Base-by-base conservation (phyloP, 2,888 invertebrate species). In the Crematogaster levior region DNA sequence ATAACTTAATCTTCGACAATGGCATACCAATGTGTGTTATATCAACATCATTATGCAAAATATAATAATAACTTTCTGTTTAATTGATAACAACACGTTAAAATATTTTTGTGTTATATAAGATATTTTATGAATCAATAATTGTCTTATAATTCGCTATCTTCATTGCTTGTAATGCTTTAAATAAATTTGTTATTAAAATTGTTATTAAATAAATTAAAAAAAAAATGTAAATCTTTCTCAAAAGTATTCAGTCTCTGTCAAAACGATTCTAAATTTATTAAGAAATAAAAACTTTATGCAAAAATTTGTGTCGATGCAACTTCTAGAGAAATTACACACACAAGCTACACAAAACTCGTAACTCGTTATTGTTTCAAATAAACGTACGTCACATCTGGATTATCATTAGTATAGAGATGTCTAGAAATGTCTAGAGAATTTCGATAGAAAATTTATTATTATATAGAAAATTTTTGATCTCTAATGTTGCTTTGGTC, bases 371-470 rank as follows among this genome's bases (percentile, higher is more conserved):
- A 24, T 15, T 30, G 43, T 48, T 63, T 58, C 9, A 61, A 74
- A 46, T 58, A 80, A 84, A 43, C 9, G 24, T 58, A 79, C 21
- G 61, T 70, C 56, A 65, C 51, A 56, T 61, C 48, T 10, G 18
- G 37, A 74, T 56, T 65, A 27, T 53, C 53, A 74, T 58, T 77
- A 82, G 37, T 66, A 68, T 60, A 83, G 75, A 86, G 83, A 77
- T 56, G 56, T 51, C 72, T 86, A 87, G 58, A 88, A 84, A 85
- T 53, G 30, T 81, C 56, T 56, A 53, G 43, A 74, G 73, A 85
- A 84, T 84, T 86, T 66, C 68, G 61, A 85, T 90, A 90, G 30
- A 89, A 89, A 90, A 88, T 88, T 84, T 89, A 77, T 74, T 80
- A n/a, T n/a, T n/a, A n/a, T n/a, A n/a, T n/a, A 68, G 51, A 82